Evolutionary conservation across 2,888 invertebrate genomes (phyloP).

Genomic region (Thymelicus sylvestris): DNA sequence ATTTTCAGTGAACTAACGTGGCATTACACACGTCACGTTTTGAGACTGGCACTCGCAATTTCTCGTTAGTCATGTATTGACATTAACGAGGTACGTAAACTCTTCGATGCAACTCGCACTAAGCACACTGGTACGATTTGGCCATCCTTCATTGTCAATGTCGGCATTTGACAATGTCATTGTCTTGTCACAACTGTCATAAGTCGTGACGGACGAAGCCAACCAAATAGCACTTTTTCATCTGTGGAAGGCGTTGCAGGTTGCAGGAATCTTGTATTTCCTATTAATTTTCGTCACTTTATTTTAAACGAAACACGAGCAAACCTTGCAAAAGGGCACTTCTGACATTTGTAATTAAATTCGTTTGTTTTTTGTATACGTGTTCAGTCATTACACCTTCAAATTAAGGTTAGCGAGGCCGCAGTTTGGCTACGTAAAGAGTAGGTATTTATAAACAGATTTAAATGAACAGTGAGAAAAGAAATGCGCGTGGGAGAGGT

Average conservation of each 20-base stretch:
- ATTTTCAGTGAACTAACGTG: too few relatives aligned
- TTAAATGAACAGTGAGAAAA: constrained; percentile 82
- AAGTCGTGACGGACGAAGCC: background rate
- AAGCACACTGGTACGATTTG: too few relatives aligned
- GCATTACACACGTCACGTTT: too few relatives aligned
- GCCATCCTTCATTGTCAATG: too few relatives aligned
- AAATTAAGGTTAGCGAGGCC: constrained; percentile 25
- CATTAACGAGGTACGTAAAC: too few relatives aligned
- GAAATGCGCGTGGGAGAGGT: constrained; percentile 89
- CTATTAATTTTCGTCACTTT: constrained; percentile 10
- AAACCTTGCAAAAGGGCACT: constrained; percentile 7
- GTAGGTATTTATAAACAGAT: constrained; percentile 30
- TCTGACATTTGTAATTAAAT: background rate
- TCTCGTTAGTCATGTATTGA: too few relatives aligned
- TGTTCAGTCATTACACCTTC: constrained; percentile 22
- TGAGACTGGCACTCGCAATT: too few relatives aligned
- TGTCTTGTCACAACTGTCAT: background rate
- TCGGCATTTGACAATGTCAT: too few relatives aligned
- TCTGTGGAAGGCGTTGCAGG: constrained; percentile 23
- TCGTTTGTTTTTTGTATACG: constrained; percentile 9
- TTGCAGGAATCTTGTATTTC: constrained; percentile 6
- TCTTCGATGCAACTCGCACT: too few relatives aligned
- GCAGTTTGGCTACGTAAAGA: constrained; percentile 19
- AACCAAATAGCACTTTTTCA: background rate
- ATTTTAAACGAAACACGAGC: background rate